Conservation (phyloP, 2,888 invertebrate genomes). For the Agrypnus murinus region DNA sequence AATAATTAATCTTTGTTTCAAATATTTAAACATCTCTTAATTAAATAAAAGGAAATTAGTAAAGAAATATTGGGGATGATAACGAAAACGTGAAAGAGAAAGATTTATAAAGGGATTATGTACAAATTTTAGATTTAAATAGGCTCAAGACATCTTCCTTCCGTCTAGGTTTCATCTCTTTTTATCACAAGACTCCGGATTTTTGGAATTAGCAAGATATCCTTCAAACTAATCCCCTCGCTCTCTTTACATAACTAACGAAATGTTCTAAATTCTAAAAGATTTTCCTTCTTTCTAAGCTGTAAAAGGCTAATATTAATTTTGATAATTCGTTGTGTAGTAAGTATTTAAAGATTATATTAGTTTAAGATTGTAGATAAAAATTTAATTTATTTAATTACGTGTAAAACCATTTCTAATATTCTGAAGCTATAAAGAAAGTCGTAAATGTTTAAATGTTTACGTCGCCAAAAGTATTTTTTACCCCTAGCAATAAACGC, state of each 20-base stretch:
- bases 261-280: background rate
- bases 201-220: slow-evolving; percentile 15
- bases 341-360: too few species aligned
- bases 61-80: too few species aligned
- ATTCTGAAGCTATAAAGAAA: background rate
- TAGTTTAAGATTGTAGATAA: too few species aligned
- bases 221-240: background rate
- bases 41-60: too few species aligned
- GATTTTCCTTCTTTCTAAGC: background rate
- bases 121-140: slow-evolving; percentile 9
- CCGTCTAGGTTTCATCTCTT: slow-evolving; percentile 3
- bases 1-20: too few species aligned
- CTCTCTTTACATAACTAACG: slow-evolving; percentile 4
- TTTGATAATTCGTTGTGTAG: too few species aligned
- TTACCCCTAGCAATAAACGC: slow-evolving; percentile 10
- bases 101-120: slow-evolving; percentile 1
- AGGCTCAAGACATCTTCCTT: slow-evolving; percentile 1
- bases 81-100: slow-evolving; percentile 14
- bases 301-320: too few species aligned
- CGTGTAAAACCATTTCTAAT: too few species aligned
- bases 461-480: background rate
- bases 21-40: too few species aligned
- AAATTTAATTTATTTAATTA: too few species aligned
- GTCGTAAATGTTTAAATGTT: background rate
- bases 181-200: slow-evolving; percentile 2